Evolutionary conservation across 2,888 invertebrate genomes (phyloP), one percentile per base, ranked within the genome.

Genomic region (Patella depressa): DNA sequence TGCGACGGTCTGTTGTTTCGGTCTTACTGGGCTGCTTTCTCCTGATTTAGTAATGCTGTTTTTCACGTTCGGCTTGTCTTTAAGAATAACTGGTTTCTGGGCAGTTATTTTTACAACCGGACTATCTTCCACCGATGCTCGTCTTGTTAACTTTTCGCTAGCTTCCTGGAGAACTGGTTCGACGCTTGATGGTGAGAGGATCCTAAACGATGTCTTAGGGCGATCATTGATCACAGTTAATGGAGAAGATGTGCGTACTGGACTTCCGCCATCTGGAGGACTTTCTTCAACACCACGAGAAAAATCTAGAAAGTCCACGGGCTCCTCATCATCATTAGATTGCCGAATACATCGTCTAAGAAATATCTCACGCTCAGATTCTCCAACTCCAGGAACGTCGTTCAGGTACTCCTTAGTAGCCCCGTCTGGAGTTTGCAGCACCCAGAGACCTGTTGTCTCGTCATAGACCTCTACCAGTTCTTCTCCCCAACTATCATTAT

Each of bases 241-340:
- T 24, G 65, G 65, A 1, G 65, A 65, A 12, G 65, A 65, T 12
- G 65, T 65, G 24, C 65, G 65, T 12, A 24, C 65, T 24, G 65
- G 65, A 19, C 65, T 65, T 19, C 65, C 65, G 19, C 65, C 65
- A 65, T 65, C 65, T 24, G 65, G 65, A 11, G 65, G 65, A 65
- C 65, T 65, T 24, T 65, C 65, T 65, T 65, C 65, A 65, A 65
- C 65, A 24, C 65, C 65, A 24, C 65, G 19, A 11, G 65, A 65
- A 65, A 65, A 65, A 65, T 65, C 65, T 65, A 65, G 24, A 24
- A 65, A 65, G 24, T 65, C 24, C 12, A 19, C 65, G 24, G 65
- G 65, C 11, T 65, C 65, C 14, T 24, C 11, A 24, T 65, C 65
- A 24, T 65, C 65, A 65, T 19, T 65, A 24, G 65, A 65, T 24